Evolutionary conservation across 2,113 vertebrate genomes (phyloP).

Genomic region (Xiphophorus maculatus): DNA sequence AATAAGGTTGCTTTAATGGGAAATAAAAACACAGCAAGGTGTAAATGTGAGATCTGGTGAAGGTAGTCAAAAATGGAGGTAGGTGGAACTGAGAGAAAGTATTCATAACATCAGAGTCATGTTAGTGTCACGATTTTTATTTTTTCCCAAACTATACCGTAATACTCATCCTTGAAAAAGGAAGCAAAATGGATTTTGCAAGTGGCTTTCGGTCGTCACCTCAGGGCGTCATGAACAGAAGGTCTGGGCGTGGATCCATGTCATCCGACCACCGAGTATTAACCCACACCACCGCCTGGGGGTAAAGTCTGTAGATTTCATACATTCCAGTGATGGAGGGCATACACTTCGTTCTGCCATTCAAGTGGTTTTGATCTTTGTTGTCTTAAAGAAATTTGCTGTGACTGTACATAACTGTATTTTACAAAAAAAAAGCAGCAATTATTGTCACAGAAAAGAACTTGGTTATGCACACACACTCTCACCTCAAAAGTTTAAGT

Average conservation of each 20-base stretch:
- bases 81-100: background rate
- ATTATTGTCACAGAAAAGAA: background rate
- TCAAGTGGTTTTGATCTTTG: slow-evolving; percentile 25
- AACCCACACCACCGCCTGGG: slow-evolving; percentile 42
- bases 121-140: no score
- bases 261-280: slow-evolving; percentile 49
- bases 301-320: slow-evolving; percentile 35
- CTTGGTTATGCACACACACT: background rate
- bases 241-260: slow-evolving; percentile 57
- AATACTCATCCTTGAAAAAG: background rate
- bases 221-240: slow-evolving; percentile 40
- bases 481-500: slow-evolving; percentile 5
- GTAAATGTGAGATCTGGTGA: slow-evolving; percentile 45
- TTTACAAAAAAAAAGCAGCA: background rate
- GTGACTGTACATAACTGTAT: background rate
- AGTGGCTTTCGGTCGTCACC: slow-evolving; percentile 27
- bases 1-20: slow-evolving; percentile 51
- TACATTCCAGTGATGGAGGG: slow-evolving; percentile 46
- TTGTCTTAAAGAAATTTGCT: slow-evolving; percentile 13
- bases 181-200: background rate
- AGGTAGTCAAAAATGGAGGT: slow-evolving; percentile 39
- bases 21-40: slow-evolving; percentile 62
- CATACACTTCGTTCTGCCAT: slow-evolving; percentile 19
- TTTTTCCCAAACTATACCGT: no score
- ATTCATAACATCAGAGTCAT: no score